Evolutionary conservation across 2,888 invertebrate species (phyloP).

Genomic region (Blastobasis adustella): DNA sequence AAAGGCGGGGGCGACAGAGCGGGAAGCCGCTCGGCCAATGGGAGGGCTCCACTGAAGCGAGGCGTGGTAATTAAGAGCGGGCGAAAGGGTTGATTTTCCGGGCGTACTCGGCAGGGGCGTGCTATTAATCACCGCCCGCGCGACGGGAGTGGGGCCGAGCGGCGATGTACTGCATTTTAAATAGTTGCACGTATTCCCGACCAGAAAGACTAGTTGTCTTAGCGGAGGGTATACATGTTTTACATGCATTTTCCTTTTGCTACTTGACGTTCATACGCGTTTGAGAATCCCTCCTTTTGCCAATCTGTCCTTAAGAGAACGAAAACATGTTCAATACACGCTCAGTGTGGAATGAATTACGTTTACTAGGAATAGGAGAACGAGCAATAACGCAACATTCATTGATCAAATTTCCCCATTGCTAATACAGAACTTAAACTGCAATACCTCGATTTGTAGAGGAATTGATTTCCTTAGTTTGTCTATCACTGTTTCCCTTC

Average conservation of each 20-base stretch:
- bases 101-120: conserved; percentile 50
- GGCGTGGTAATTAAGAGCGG: conserved; percentile 70
- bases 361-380: no score
- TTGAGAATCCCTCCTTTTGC: background rate
- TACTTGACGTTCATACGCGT: background rate
- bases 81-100: conserved; percentile 72
- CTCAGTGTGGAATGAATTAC: no score
- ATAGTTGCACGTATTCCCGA: conserved; percentile 1
- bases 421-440: no score
- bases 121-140: conserved; percentile 54
- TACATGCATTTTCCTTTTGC: background rate
- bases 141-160: conserved; percentile 35
- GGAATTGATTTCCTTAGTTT: no score
- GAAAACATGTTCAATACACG: background rate
- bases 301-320: background rate
- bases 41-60: conserved; percentile 53
- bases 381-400: no score
- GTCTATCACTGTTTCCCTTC: no score
- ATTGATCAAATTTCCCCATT: no score
- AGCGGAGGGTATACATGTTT: background rate
- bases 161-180: conserved; percentile 27
- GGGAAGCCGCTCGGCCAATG: conserved; percentile 46
- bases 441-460: no score
- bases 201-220: no score
- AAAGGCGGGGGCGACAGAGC: conserved; percentile 56